phyloP scores from a whole-genome alignment of 2,113 vertebrate genomes.

The Perca flavescens region DNA sequence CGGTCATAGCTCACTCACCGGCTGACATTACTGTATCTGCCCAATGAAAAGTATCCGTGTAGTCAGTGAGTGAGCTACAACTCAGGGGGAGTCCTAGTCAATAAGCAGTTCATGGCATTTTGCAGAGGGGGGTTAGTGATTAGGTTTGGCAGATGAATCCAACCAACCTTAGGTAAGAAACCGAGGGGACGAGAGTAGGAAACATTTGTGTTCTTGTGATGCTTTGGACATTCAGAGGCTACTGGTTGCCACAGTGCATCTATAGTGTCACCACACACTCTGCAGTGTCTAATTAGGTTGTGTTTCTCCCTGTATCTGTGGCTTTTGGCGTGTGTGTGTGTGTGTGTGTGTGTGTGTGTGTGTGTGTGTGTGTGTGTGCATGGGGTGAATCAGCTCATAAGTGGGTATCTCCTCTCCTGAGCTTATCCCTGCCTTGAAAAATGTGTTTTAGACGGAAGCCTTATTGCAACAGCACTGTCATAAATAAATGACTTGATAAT shows the following conservation, averaged over 20 bases:
- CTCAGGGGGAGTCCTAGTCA: neutral
- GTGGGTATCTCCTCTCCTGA: slow-evolving; percentile 59
- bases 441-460: slow-evolving; percentile 46
- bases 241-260: slow-evolving; percentile 13
- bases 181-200: neutral
- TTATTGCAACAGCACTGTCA: slow-evolving; percentile 64
- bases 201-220: neutral
- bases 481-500: slow-evolving; percentile 73
- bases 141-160: neutral
- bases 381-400: slow-evolving; percentile 30
- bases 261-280: slow-evolving; percentile 10
- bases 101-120: slow-evolving; percentile 1
- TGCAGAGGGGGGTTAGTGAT: neutral
- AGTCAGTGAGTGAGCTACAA: slow-evolving; percentile 21
- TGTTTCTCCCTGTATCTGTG: slow-evolving; percentile 16
- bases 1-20: slow-evolving; percentile 15
- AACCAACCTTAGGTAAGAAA: slow-evolving; percentile 3
- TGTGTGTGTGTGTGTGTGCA: neutral
- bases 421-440: slow-evolving; percentile 42
- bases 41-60: slow-evolving; percentile 22
- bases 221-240: slow-evolving; percentile 24
- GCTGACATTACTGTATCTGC: slow-evolving; percentile 37
- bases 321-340: slow-evolving; percentile 6
- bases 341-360: slow-evolving; percentile 8
- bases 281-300: slow-evolving; percentile 39